Evolutionary conservation across 2,888 invertebrate genomes (phyloP).

Genomic region (Lepidochitona cinerea): DNA sequence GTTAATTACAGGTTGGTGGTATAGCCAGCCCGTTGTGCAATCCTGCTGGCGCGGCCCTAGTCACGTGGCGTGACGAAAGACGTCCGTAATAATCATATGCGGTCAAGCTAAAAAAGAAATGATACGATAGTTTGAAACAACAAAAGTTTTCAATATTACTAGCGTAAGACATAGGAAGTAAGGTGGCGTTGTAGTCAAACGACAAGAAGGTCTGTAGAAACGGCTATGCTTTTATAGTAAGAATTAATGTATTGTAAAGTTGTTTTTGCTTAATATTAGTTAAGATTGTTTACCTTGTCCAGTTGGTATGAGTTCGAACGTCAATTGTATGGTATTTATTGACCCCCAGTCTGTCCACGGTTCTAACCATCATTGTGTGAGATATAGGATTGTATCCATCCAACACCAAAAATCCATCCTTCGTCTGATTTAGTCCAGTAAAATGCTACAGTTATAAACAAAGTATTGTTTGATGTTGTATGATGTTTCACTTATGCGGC

Average conservation of each 20-base stretch:
- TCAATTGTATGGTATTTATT: conserved; percentile 29
- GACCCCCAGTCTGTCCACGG: conserved; percentile 31
- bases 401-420: conserved; percentile 25
- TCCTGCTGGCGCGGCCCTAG: background rate
- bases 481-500: no score
- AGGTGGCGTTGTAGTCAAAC: no score
- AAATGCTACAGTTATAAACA: conserved; percentile 26
- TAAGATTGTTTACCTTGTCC: background rate
- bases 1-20: background rate
- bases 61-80: background rate
- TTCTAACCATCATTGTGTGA: conserved; percentile 30
- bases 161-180: no score
- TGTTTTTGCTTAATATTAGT: background rate
- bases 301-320: background rate
- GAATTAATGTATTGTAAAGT: background rate
- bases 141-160: no score
- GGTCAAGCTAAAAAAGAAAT: background rate
- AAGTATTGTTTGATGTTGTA: no score
- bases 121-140: background rate
- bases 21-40: background rate
- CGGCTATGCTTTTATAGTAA: no score
- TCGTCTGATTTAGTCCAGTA: conserved; percentile 15
- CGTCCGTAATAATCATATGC: background rate
- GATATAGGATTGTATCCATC: conserved; percentile 36
- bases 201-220: no score